A percentile compares a stretch with the other conserved stretches of the same genome.
These are phyloP conservation scores for Falco cherrug DNA, from an alignment of 2,797 vertebrate species.

Conservation along the genomic window DNA sequence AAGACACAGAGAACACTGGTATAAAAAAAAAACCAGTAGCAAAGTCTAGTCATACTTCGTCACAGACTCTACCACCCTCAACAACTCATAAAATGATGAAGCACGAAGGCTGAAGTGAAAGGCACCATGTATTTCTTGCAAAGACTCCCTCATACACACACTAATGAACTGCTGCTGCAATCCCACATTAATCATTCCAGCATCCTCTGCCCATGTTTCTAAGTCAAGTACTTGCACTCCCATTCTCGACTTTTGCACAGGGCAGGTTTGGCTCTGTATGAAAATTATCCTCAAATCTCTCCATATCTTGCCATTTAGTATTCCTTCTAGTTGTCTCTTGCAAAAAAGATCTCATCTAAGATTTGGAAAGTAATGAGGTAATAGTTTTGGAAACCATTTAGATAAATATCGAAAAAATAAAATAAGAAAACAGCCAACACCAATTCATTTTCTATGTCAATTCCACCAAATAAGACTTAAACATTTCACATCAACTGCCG, in stretches of 20 bases:
- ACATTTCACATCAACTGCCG: not conserved
- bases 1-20: not conserved
- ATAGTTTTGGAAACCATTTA: not conserved
- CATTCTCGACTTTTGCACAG: not conserved
- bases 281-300: not conserved
- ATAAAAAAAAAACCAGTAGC: not conserved
- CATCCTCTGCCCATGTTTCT: not conserved
- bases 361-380: not conserved
- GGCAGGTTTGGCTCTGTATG: not conserved
- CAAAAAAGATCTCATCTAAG: not conserved
- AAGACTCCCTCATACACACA: not conserved
- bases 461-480: not conserved
- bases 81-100: not conserved
- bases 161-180: not conserved
- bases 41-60: not conserved
- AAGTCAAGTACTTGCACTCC: not conserved
- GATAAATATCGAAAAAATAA: not conserved
- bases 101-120: not conserved
- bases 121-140: not conserved
- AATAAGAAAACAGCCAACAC: not conserved
- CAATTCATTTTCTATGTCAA: not conserved
- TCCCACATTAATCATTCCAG: not conserved
- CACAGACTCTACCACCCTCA: not conserved
- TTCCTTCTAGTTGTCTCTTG: not conserved
- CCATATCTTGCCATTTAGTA: accelerated